Conservation (phyloP, 92 coral and sea anemone genomes). For the Actinernus sp. region DNA sequence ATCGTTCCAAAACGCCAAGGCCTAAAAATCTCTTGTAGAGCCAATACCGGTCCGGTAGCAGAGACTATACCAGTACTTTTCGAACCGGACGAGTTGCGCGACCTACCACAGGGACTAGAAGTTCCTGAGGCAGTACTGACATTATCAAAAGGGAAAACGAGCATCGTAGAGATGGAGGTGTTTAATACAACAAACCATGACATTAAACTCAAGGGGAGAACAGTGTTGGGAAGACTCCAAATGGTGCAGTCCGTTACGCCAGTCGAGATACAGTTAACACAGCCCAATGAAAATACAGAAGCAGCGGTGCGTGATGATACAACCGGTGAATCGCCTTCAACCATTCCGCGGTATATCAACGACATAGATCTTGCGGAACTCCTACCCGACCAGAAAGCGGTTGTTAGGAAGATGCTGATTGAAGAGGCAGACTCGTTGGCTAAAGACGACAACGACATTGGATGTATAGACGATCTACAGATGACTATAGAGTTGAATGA, state of each 20-base stretch:
- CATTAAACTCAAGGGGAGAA: conserved; percentile 34
- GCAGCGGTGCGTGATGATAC: background rate
- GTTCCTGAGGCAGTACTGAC: conserved; percentile 44
- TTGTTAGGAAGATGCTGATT: conserved; percentile 30
- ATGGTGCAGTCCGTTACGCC: conserved; percentile 79
- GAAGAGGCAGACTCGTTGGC: conserved; percentile 70
- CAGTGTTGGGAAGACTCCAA: conserved; percentile 47
- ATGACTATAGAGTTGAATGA: conserved; percentile 59
- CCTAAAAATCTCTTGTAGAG: conserved; percentile 30
- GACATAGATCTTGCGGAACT: conserved; percentile 46
- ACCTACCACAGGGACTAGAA: conserved; percentile 47
- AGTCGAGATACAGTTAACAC: conserved; percentile 34
- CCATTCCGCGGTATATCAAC: conserved; percentile 30
- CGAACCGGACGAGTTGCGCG: conserved; percentile 49
- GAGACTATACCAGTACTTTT: conserved; percentile 34
- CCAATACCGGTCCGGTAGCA: conserved; percentile 40
- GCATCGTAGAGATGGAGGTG: conserved; percentile 43
- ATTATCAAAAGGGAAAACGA: conserved; percentile 50
- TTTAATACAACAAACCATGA: conserved; percentile 63
- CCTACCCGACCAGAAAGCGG: conserved; percentile 27
- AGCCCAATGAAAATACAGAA: background rate
- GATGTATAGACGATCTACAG: conserved; percentile 57
- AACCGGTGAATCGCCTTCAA: background rate
- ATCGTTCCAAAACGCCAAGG: conserved; percentile 28
- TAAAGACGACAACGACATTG: no score